Base-by-base conservation (phyloP, 2,797 vertebrate genomes). In the Linurgus olivaceus region DNA sequence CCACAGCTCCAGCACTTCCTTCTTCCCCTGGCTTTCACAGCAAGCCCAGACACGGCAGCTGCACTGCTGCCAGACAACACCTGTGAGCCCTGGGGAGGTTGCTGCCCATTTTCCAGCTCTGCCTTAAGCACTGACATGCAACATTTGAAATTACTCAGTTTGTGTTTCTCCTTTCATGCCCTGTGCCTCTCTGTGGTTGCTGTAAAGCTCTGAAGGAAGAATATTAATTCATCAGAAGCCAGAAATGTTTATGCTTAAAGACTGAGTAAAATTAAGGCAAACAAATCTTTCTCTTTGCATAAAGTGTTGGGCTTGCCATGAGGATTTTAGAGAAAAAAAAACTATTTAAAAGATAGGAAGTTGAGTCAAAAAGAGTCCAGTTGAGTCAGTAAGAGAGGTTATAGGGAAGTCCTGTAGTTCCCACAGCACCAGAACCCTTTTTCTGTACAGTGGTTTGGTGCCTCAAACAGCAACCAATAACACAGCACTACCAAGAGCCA, bases 221-320 rank as follows among this genome's bases (percentile, higher is more conserved):
- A 55, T 48, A 54, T 9, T 3, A 83, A 26, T 11, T 70, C 29
- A 40, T 40, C 29, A 88, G 58, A 67, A 81, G 47, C 13, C 58
- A 62, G n/a, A 47, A 91, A 31, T 31, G 23, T 44, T 84, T 24
- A 12, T 5, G 20, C 24, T 48, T 18, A 11, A 47, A 48, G 29
- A 25, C 67, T 10, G 11, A 80, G 33, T 33, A 63, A 83, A 74
- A 57, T 35, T 45, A 82, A 62, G 14, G 65, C 31, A 76, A 76
- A 42, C 4, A 50, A 52, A 33, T 51, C 19, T 59, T 92, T 40
- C 57, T 52, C 35, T 35, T 10, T 2, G 1, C 16, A 15, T 21
- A 17, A 76, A 62, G 48, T 0, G 0, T 10, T 14, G 7, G 16
- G 14, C 7, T 48, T 72, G 23, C 31, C 1, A 1, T 1, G 0